phyloP scores from a whole-genome alignment of 2,113 vertebrate genomes.

The Tachysurus fulvidraco region DNA sequence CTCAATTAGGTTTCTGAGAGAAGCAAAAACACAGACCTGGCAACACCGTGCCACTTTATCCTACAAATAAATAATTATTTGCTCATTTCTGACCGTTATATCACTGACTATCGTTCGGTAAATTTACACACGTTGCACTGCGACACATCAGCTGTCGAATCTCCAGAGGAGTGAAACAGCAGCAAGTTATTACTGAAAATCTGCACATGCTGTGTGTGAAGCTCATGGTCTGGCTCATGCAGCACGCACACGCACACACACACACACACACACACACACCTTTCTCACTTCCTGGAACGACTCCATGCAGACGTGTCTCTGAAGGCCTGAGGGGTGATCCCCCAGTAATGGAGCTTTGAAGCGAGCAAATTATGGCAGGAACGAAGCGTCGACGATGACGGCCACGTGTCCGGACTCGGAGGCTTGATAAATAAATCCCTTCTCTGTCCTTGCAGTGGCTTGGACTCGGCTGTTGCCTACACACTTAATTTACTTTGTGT shows the following conservation, averaged over 20 bases:
- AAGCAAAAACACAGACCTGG: background rate
- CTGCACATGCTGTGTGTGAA: background rate
- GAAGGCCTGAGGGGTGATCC: background rate
- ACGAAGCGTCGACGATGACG: background rate
- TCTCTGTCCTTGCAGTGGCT: constrained; percentile 24
- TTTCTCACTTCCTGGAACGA: constrained; percentile 28
- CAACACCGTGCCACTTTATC: background rate
- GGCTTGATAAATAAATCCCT: constrained; percentile 19
- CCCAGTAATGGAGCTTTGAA: background rate
- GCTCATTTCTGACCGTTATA: no score
- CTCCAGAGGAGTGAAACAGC: background rate
- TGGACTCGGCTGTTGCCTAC: constrained; percentile 33
- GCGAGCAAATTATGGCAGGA: background rate
- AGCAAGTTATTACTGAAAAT: background rate
- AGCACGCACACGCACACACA: background rate
- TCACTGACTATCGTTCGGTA: background rate
- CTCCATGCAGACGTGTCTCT: background rate
- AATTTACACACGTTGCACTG: background rate
- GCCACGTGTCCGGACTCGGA: constrained; percentile 18
- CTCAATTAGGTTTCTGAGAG: background rate
- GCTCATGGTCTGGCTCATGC: background rate
- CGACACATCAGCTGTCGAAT: background rate
- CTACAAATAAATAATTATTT: background rate
- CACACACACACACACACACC: background rate
- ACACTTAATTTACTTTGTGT: constrained; percentile 43